Evolutionary conservation across 2,113 vertebrate species (phyloP).

Genomic region (Leucoraja erinaceus): DNA sequence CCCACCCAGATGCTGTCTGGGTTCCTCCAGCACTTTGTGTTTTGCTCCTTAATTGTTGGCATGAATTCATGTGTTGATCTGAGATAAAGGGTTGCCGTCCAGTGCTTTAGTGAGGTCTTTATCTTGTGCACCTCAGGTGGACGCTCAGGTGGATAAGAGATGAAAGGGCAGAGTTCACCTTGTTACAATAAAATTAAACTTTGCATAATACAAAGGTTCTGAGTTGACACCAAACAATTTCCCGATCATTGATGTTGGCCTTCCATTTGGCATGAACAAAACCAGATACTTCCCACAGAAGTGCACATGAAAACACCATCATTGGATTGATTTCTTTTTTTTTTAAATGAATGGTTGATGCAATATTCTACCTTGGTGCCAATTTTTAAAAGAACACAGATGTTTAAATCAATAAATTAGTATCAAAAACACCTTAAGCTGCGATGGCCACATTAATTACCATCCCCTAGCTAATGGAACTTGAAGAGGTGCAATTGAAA

Average conservation of each 20-base stretch:
- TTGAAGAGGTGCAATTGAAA: slow-evolving; percentile 54
- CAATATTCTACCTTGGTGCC: slow-evolving; percentile 40
- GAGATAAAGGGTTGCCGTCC: background rate
- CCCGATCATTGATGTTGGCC: background rate
- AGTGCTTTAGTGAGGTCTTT: background rate
- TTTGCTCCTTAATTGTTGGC: background rate
- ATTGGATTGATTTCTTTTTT: background rate
- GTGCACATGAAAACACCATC: slow-evolving; percentile 29
- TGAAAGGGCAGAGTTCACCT: slow-evolving; percentile 7
- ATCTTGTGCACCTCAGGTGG: background rate
- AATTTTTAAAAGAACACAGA: slow-evolving; percentile 37
- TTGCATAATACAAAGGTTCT: background rate
- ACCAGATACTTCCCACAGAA: slow-evolving; percentile 16
- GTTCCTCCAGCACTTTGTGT: too few relatives aligned
- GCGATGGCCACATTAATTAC: slow-evolving; percentile 44
- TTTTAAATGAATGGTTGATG: slow-evolving; percentile 2
- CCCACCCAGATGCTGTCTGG: too few relatives aligned
- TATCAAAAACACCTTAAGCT: slow-evolving; percentile 34
- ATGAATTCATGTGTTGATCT: background rate
- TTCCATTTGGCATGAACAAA: slow-evolving; percentile 9
- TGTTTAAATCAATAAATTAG: slow-evolving; percentile 34
- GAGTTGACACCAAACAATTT: background rate
- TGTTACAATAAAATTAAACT: background rate
- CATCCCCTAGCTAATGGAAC: slow-evolving; percentile 54
- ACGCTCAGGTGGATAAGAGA: background rate